Evolutionary conservation across 2,113 vertebrate species (phyloP).

Genomic region (Nyctereutes procyonoides): DNA sequence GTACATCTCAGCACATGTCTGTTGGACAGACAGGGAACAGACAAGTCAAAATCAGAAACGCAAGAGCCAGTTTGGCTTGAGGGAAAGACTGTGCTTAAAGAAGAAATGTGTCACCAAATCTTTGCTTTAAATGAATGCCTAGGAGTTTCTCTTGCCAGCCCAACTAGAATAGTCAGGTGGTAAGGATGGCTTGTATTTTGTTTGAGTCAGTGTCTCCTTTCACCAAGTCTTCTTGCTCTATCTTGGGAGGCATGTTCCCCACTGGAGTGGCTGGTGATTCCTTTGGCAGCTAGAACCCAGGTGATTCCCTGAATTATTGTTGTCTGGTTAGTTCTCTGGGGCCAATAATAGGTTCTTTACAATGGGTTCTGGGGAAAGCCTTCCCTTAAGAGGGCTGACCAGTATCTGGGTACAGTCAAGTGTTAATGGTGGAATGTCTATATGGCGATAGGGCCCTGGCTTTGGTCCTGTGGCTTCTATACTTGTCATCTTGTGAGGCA

Average conservation of each 20-base stretch:
- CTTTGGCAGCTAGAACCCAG: background rate
- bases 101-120: background rate
- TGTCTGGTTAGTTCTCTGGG: background rate
- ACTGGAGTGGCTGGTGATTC: background rate
- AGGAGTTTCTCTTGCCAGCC: background rate
- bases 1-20: background rate
- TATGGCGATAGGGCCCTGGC: background rate
- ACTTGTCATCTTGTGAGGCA: background rate
- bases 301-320: background rate
- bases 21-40: background rate
- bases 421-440: background rate
- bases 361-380: background rate
- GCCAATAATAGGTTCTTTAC: background rate
- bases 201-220: background rate
- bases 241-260: background rate
- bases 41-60: background rate
- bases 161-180: background rate
- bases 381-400: background rate
- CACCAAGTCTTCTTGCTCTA: background rate
- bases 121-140: constrained; percentile 28
- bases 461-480: background rate
- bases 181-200: background rate
- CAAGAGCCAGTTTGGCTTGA: background rate
- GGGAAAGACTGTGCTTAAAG: background rate
- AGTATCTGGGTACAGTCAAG: too few species aligned